Evolutionary conservation across 2,888 invertebrate genomes (phyloP), one percentile per base, ranked within the genome.

Genomic region (Chymomyza procnemis): DNA sequence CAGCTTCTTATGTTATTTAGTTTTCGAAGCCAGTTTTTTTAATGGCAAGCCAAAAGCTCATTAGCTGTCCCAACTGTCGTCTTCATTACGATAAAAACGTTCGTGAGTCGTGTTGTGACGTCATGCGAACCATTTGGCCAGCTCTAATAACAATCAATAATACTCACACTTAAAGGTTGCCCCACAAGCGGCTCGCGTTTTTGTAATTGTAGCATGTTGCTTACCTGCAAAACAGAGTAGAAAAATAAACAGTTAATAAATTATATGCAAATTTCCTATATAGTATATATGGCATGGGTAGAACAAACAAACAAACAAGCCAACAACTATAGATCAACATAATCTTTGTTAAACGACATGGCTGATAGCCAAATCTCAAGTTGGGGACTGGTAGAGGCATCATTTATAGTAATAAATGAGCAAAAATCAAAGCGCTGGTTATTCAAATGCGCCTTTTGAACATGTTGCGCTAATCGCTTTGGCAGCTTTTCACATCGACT

Each of bases 61-160:
- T 41, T 41, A 26, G 6, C 26, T 26, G 26, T 26, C 26, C 1
- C 34, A 9, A 12, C 34, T 41, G 34, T 41, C 34, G 34, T 41
- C 34, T 12, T 41, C 9, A 41, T 41, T 41, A 41, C 34, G 34
- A 41, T 41, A 41, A 9, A 9, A 12, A 41, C 3, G 12, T 12
- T 12, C 34, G 34, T 41, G 34, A 41, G 34, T 41, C 34, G 9
- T n/a, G n/a, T 12, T 12, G 12, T 41, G 34, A 41, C 34, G 34
- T 12, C 34, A 41, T 26, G 2, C 9, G 12, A 0, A 1, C 2
- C 34, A 12, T 41, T 41, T 12, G 34, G 12, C 34, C 12, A 41
- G 34, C 34, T 41, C 34, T 41, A 60, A 61, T 52, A 73, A 70
- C 61, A 79, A 82, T 73, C 71, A 81, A 78, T 74, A 81, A 81